These are phyloP conservation scores for Enteromius paludinosus DNA, from an alignment of 2,797 vertebrate species.

Conservation along the genomic window DNA sequence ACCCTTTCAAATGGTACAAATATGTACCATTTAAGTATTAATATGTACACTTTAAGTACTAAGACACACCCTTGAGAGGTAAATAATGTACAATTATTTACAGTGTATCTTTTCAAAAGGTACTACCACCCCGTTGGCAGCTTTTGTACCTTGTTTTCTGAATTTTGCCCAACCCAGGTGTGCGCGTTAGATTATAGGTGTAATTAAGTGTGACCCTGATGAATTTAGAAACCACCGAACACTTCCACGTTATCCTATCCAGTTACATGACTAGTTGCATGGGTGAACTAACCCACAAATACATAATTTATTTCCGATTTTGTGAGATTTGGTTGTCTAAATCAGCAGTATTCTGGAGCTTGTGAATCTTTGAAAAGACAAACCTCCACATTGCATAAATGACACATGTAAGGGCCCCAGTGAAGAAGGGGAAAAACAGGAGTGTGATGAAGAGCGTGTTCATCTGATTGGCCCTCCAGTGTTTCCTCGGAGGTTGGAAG, in stretches of 20 bases:
- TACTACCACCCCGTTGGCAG: not conserved
- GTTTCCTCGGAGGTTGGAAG: constrained; percentile 84
- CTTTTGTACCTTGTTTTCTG: not conserved
- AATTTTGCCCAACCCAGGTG: constrained; percentile 10
- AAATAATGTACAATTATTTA: not conserved
- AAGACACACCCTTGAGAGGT: not conserved
- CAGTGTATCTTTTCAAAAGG: not conserved
- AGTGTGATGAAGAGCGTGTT: constrained; percentile 81
- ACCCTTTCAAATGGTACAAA: not conserved
- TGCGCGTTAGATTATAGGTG: constrained; percentile 36
- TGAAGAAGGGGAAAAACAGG: constrained; percentile 85
- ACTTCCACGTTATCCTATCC: too few relatives aligned
- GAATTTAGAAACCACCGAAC: too few relatives aligned
- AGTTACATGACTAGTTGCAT: too few relatives aligned
- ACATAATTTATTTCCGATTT: not conserved
- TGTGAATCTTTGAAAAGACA: constrained; percentile 61
- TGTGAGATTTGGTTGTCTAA: not conserved
- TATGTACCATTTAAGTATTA: not conserved
- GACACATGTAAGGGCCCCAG: constrained; percentile 77
- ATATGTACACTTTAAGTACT: not conserved
- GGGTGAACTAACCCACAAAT: too few relatives aligned
- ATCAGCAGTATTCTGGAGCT: not conserved
- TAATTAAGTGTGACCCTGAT: constrained; percentile 56
- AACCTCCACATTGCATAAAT: constrained; percentile 84
- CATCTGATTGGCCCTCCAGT: constrained; percentile 88